Evolutionary conservation across 2,797 vertebrate genomes (phyloP), one percentile per base, ranked within the genome.

Genomic region (Buceros bicornis): DNA sequence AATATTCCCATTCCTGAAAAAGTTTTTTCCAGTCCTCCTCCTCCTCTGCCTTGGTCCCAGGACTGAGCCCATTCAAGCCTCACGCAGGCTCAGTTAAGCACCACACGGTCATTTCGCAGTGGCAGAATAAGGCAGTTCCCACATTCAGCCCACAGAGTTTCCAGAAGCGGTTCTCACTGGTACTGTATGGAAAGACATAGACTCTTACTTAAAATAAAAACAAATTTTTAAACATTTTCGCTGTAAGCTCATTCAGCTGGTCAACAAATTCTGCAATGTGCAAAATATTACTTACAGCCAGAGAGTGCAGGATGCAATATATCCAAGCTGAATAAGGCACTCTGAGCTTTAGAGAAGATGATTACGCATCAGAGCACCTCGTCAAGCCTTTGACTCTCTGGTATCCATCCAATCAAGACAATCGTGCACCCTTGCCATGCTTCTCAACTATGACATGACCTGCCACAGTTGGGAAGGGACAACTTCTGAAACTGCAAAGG

Each of bases 331-430:
- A 93, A 90, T 80, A 92, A 93, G 43, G 43, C 81, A 58, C 89
- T 76, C 69, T 33, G 82, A 94, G 84, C 86, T 90, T 93, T 97
- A 95, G 64, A 33, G 87, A 57, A 60, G 81, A 82, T 80, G 94
- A 97, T 96, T 93, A 93, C 40, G 11, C 93, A 93, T 78, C 96
- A 80, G 65, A 97, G 92, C 83, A 93, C 79, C 95, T 97, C 95
- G 89, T 91, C 92, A 77, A 95, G 92, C 73, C 84, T 96, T 93
- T 83, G 91, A 88, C 73, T 96, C 90, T 65, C 64, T 61, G 85
- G 64, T 89, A 76, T 82, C 89, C 84, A 58, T 81, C 87, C 89
- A 57, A 93, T 85, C 80, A 97, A 87, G 87, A 91, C 89, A 94
- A 77, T 76, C 69, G 40, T 5, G 35, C 83, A 54, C 78, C 73